Base-by-base conservation (phyloP, 23 tunicate genomes). In the Ascidia mentula region DNA sequence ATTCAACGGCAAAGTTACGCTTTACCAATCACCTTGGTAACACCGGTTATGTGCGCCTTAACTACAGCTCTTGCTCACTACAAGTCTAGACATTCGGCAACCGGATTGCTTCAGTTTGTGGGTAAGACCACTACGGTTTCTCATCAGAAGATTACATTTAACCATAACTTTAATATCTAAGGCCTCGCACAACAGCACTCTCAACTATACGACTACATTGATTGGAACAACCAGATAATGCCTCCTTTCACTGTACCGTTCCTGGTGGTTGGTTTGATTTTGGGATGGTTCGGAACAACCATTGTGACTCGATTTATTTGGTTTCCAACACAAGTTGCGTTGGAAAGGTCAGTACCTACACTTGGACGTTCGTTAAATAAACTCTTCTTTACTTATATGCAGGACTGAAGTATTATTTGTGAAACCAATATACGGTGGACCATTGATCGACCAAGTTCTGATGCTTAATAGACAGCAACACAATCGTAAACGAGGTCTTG, bases 381-480 rank as follows among this genome's bases (percentile, higher is more conserved):
- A n/a, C n/a, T n/a, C n/a, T n/a, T n/a, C n/a, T n/a, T 42, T 42
- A 53, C 65, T 53, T 53, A 20, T 53, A 9, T 9, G 0, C 79
- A 92, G 97, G 34, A 92, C 86, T 73, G 97, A 92, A 75, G 89
- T 83, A 6, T 40, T 92, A 31, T 92, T 92, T 60, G 82, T 87
- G 30, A 92, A 92, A 60, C 77, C 97, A 9, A 34, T 82, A 32
- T 92, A 92, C 87, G 85, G 89, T 17, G 92, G 97, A 4, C 70
- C 82, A 0, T 18, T 92, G 77, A 75, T 92, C 34, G 86, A 87
- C 32, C 89, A 92, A 75, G 59, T 31, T 31, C 61, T 87, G 61
- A 85, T 92, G 82, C 82, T 92, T 22, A 92, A 92, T 72, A 77
- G 89, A 5, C 20, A 81, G 18, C 80, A 82, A 31, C n/a, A n/a